Conservation (phyloP, 1,140 invertebrate species). For the Brachionus angularis region DNA sequence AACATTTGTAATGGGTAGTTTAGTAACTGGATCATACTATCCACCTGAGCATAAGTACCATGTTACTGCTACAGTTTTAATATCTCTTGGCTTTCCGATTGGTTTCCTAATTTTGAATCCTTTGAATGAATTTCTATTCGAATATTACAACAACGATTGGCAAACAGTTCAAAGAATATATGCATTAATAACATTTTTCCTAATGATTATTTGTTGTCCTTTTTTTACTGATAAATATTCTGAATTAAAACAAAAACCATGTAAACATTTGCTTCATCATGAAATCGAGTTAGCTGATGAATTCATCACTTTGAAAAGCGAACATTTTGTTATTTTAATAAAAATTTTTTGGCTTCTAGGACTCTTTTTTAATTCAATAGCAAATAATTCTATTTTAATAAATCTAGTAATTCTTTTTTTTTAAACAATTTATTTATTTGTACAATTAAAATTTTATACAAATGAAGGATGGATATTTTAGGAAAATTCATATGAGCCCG, state of each 20-base stretch:
- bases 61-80: neutral
- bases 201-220: neutral
- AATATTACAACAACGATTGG: slow-evolving; percentile 20
- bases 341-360: neutral
- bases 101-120: slow-evolving; percentile 33
- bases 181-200: neutral
- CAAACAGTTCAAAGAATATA: slow-evolving; percentile 16
- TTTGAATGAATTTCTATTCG: slow-evolving; percentile 26
- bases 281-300: slow-evolving; percentile 1
- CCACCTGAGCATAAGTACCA: slow-evolving; percentile 10
- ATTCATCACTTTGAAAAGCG: neutral
- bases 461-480: slow-evolving; percentile 36
- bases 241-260: neutral
- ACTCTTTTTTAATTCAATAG: slow-evolving; percentile 24
- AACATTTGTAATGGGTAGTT: slow-evolving; percentile 16
- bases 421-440: neutral
- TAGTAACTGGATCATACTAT: slow-evolving; percentile 23
- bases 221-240: slow-evolving; percentile 38
- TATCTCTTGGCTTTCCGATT: slow-evolving; percentile 34
- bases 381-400: slow-evolving; percentile 25
- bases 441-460: neutral
- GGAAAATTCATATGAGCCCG: neutral
- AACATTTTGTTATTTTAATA: slow-evolving; percentile 2
- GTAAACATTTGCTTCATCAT: neutral
- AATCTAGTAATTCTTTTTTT: slow-evolving; percentile 14